A percentile compares a stretch with the other conserved stretches of the same genome.
Conservation (phyloP, 2,113 vertebrate species). For the Apeltes quadracus region DNA sequence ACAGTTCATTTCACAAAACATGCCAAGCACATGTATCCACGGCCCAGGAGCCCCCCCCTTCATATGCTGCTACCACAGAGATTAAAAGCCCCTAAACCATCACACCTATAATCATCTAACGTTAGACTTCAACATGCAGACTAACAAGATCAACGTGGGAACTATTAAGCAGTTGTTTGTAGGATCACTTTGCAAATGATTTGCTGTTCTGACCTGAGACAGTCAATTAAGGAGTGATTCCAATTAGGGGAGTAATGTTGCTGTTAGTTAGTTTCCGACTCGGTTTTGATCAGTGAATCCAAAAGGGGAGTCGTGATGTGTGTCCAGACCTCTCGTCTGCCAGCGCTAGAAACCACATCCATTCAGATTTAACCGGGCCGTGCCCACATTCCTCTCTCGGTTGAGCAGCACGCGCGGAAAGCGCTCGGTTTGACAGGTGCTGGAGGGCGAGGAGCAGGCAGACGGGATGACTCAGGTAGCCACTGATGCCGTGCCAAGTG, state of each 20-base stretch:
- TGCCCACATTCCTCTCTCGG: conserved; percentile 41
- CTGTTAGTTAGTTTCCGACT: conserved; percentile 19
- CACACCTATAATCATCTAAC: conserved; percentile 8
- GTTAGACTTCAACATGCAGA: conserved; percentile 1
- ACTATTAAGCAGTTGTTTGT: neutral
- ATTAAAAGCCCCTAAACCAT: conserved; percentile 28
- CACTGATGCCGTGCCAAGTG: conserved; percentile 71
- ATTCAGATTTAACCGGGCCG: conserved; percentile 43
- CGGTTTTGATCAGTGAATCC: neutral
- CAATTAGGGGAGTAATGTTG: conserved; percentile 8
- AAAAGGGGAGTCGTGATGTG: neutral
- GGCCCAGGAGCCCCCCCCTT: neutral
- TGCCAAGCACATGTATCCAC: neutral
- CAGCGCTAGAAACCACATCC: conserved; percentile 9
- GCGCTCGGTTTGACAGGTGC: conserved; percentile 57
- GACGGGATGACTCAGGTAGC: conserved; percentile 78
- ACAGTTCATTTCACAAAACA: conserved; percentile 4
- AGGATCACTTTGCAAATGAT: neutral
- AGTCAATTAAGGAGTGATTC: neutral
- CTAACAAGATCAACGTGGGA: conserved; percentile 15
- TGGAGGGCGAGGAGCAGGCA: conserved; percentile 62
- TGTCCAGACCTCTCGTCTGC: conserved; percentile 9
- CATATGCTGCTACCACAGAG: conserved; percentile 12
- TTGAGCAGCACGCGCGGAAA: conserved; percentile 44
- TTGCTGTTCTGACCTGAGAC: neutral